These are phyloP conservation scores for Lindbergichthys nudifrons DNA, from an alignment of 2,797 vertebrate genomes.

Conservation along the genomic window DNA sequence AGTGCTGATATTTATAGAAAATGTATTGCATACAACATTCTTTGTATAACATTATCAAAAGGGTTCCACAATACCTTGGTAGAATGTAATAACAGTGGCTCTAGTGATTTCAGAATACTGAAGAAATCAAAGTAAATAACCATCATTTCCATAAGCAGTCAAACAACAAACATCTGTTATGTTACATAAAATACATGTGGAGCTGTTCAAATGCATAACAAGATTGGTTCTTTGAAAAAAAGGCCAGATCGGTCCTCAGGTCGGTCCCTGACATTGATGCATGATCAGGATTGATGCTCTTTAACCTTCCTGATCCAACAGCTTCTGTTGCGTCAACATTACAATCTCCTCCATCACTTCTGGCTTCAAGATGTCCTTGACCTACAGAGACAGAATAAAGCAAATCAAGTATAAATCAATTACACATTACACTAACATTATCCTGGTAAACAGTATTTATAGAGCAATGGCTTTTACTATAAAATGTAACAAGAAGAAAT, in stretches of 20 bases:
- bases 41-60: constrained; percentile 39
- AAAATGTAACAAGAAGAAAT: not conserved
- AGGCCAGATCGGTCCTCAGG: not conserved
- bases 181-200: constrained; percentile 9
- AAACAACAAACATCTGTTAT: not conserved
- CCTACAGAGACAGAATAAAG: constrained; percentile 79
- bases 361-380: constrained; percentile 96
- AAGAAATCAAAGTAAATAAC: not conserved
- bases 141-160: not conserved
- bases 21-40: constrained; percentile 55
- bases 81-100: constrained; percentile 15
- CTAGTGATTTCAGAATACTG: constrained; percentile 20
- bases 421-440: not conserved
- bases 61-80: constrained; percentile 14
- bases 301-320: constrained; percentile 92
- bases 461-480: not conserved
- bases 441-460: not conserved
- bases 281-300: constrained; percentile 17
- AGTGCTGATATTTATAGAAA: constrained; percentile 39
- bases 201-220: constrained; percentile 5
- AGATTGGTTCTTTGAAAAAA: constrained; percentile 8
- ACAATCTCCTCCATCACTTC: constrained; percentile 95
- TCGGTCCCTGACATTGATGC: constrained; percentile 15
- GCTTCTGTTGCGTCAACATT: constrained; percentile 92
- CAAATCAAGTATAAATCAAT: not conserved